These are phyloP conservation scores for Hemicentrotus pulcherrimus DNA, from an alignment of 35 echinoderm and acorn worm species.

Conservation along the genomic window DNA sequence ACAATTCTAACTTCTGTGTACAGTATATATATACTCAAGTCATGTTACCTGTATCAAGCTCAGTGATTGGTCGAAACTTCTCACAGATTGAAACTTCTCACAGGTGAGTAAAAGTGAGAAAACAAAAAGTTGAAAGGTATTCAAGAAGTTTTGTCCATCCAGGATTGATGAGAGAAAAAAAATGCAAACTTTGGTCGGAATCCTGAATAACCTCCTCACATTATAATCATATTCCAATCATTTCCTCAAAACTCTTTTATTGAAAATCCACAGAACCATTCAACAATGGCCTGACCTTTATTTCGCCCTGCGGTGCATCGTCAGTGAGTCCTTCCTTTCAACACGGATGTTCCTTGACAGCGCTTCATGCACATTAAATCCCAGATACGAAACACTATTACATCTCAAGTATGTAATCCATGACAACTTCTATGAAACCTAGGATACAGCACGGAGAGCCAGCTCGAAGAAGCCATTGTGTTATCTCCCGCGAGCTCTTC, in stretches of 20 bases:
- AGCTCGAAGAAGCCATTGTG: not conserved
- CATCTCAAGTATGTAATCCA: not conserved
- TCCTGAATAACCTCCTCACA: not conserved
- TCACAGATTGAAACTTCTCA: not conserved
- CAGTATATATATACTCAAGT: not conserved
- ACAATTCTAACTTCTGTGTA: not conserved
- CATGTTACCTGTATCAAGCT: not conserved
- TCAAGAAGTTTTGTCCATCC: not conserved
- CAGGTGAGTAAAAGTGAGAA: not conserved
- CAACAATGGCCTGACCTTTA: not conserved
- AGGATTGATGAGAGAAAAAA: not conserved
- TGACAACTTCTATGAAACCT: not conserved
- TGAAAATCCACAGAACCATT: not conserved
- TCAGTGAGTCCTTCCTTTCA: not conserved
- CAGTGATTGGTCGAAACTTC: not conserved
- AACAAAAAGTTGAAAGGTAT: not conserved
- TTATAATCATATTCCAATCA: not conserved
- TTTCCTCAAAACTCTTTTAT: not conserved
- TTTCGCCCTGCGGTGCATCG: not conserved
- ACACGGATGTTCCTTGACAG: not conserved
- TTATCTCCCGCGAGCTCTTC: not conserved
- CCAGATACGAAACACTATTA: not conserved
- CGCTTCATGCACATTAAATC: not conserved
- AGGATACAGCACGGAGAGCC: not conserved
- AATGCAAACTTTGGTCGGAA: not conserved